These are phyloP conservation scores for Antechinus stuartii DNA, from an alignment of 2,113 vertebrate species.

Conservation along the genomic window DNA sequence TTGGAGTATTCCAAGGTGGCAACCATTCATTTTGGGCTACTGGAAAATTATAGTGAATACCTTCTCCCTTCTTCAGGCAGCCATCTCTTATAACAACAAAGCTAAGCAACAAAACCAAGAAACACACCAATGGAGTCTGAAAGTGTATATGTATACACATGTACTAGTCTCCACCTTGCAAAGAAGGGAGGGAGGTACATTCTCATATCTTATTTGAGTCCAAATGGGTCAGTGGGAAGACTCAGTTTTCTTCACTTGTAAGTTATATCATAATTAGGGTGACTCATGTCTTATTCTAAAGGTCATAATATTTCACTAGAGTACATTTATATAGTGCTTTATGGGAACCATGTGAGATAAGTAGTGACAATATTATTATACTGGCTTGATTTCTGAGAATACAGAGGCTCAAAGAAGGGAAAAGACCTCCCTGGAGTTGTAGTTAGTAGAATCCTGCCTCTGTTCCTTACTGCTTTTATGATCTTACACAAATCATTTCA, in stretches of 20 bases:
- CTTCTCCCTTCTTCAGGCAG: background rate
- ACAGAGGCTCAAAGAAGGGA: background rate
- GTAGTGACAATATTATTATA: background rate
- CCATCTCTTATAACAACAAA: no score
- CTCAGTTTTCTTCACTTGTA: background rate
- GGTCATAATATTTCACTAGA: background rate
- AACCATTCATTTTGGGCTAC: background rate
- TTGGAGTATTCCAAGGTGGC: background rate
- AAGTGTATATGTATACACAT: no score
- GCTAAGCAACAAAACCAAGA: no score
- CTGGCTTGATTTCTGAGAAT: background rate
- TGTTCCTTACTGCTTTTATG: background rate
- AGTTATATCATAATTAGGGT: background rate
- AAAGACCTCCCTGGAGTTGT: background rate
- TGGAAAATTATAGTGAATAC: background rate
- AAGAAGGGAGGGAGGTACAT: no score
- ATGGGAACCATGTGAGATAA: background rate
- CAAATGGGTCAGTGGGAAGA: background rate
- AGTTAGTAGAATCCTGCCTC: background rate
- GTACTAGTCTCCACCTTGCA: no score
- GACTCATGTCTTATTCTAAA: background rate
- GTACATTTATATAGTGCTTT: background rate
- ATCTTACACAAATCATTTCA: background rate
- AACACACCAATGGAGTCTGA: no score
- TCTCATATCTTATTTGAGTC: no score